phyloP scores from a whole-genome alignment of 2,888 invertebrate genomes.

The Hirtodrosophila cameraria region DNA sequence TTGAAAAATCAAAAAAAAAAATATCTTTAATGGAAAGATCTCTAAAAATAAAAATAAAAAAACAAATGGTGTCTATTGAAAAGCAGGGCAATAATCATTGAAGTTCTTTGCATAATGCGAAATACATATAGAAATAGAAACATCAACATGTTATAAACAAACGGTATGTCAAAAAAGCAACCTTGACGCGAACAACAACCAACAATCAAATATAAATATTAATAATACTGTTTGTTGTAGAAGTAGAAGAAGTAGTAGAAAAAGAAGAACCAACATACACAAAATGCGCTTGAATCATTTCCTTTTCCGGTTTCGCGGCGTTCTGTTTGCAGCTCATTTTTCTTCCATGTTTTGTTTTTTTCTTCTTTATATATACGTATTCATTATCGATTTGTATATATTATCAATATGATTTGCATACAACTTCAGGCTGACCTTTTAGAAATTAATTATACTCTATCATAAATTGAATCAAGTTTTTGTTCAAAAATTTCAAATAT shows the following conservation, averaged over 20 bases:
- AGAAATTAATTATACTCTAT: slow-evolving; percentile 7
- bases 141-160: slow-evolving; percentile 24
- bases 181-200: slow-evolving; percentile 47
- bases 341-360: slow-evolving; percentile 15
- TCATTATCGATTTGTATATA: slow-evolving; percentile 59
- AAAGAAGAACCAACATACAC: slow-evolving; percentile 20
- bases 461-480: neutral
- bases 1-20: slow-evolving; percentile 15
- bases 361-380: slow-evolving; percentile 7
- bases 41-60: too few species aligned
- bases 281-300: slow-evolving; percentile 64
- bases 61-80: slow-evolving; percentile 1
- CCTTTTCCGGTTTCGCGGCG: slow-evolving; percentile 72
- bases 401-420: slow-evolving; percentile 60
- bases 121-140: slow-evolving; percentile 24
- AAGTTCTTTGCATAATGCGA: slow-evolving; percentile 22
- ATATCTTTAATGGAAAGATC: slow-evolving; percentile 10
- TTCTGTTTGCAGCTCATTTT: slow-evolving; percentile 34
- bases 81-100: slow-evolving; percentile 12
- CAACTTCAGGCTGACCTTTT: slow-evolving; percentile 38
- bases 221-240: slow-evolving; percentile 21
- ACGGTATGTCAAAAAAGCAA: slow-evolving; percentile 35
- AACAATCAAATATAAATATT: slow-evolving; percentile 34
- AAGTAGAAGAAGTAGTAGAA: slow-evolving; percentile 8
- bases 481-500: slow-evolving; percentile 2